phyloP scores from a whole-genome alignment of 2,113 vertebrate species.

The Pelodiscus sinensis region DNA sequence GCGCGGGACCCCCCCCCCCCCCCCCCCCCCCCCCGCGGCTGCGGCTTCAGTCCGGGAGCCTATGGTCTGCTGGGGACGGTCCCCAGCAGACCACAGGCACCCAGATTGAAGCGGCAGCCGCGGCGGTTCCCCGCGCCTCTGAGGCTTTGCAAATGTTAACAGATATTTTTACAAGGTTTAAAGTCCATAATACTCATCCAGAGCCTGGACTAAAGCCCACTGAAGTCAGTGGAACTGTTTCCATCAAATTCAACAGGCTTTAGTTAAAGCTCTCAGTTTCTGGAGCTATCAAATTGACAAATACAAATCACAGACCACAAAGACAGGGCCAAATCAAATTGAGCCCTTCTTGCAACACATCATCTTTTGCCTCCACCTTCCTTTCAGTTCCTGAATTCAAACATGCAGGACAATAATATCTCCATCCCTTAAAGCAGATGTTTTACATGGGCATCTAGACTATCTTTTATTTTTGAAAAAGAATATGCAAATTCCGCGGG shows the following conservation, averaged over 20 bases:
- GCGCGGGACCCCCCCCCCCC: too few species aligned
- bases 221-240: slow-evolving; percentile 24
- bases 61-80: too few species aligned
- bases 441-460: not conserved
- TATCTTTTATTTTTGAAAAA: too few species aligned
- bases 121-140: too few species aligned
- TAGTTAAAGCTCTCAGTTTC: not conserved
- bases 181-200: slow-evolving; percentile 16
- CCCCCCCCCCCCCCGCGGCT: too few species aligned
- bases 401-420: not conserved
- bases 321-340: slow-evolving; percentile 7
- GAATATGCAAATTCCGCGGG: too few species aligned
- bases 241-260: slow-evolving; percentile 38
- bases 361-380: not conserved
- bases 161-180: not conserved
- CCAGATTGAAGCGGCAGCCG: too few species aligned
- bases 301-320: slow-evolving; percentile 43
- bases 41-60: too few species aligned
- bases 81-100: too few species aligned
- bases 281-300: slow-evolving; percentile 49
- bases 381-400: not conserved
- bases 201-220: slow-evolving; percentile 33
- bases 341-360: not conserved
- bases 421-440: slow-evolving; percentile 36
- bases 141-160: too few species aligned